Evolutionary conservation across 2,113 vertebrate genomes (phyloP), one percentile per base, ranked within the genome.

Genomic region (Acrocephalus arundinaceus): DNA sequence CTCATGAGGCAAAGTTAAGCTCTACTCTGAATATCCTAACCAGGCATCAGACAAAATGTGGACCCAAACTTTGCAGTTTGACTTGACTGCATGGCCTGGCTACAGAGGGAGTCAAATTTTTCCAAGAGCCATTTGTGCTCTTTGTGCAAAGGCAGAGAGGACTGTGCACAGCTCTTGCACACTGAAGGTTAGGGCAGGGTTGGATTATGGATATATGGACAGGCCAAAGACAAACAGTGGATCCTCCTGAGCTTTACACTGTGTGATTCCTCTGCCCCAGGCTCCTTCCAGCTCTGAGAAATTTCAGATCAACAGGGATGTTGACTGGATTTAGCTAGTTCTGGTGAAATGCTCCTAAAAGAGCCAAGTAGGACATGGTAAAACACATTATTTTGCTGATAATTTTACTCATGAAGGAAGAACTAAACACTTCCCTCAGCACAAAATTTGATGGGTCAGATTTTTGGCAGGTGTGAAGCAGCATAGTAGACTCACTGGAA

Each of bases 381-480:
- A 66, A 77, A 80, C 37, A 62, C 33, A 6, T 46, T 74, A 63
- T 86, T 85, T 87, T 83, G 30, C 67, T 71, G 52, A 67, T 61
- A 41, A 22, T 77, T 87, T 43, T n/a, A 30, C 46, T 74, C 72
- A 33, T 19, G 15, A 90, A 80, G 80, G 41, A 96, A 68, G 21
- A 89, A 31, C 30, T 46, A 39, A 92, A 45, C 33, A 9, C n/a
- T 72, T 95, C 28, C 19, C 18, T 86, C 72, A 75, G 59, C 57
- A 67, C 43, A 86, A 79, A 88, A 89, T 85, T 17, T 85, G 81
- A 63, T 81, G 52, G 52, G 35, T 86, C 72, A 57, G 68, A 84
- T 61, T 75, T 87, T 52, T 23, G 4, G 59, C 90, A 94, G 72
- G 55, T 79, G 49, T 74, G 48, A 74, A 90, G 51, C 43, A 55